Base-by-base conservation (phyloP, 2,113 vertebrate species). In the Machaerirhynchus nigripectus region DNA sequence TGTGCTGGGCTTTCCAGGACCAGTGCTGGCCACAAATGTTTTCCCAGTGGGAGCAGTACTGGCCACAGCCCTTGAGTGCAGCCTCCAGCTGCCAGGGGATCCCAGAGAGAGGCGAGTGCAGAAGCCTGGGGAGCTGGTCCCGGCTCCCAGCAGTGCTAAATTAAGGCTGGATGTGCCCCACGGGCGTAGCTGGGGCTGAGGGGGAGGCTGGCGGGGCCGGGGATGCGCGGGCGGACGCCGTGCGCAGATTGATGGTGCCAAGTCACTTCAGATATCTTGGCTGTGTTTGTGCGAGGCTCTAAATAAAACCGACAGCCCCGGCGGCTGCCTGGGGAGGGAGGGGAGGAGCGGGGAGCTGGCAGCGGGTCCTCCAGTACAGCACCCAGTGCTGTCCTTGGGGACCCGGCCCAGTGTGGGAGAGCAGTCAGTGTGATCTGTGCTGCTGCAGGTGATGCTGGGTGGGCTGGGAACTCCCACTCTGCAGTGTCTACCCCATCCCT, bases 281-380 rank as follows among this genome's bases (percentile, higher is more conserved):
- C 77, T 75, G 89, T 89, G 94, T 92, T 96, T 94, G 90, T 84
- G 84, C 14, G 81, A 87, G 74, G 94, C 93, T 89, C 77, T 92
- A 94, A 96, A 95, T 95, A 94, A 92, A 96, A 65, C 81, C 3
- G 91, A 67, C 77, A 89, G 89, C 81, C 87, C 84, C 46, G 60
- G 89, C 73, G 69, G 76, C 92, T 93, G 90, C 89, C 64, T 64
- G 69, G 84, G 67, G 60, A 60, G 49, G 49, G n/a, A 44, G 19
- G 30, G 49, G 37, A 35, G 60, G 86, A 71, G 88, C 26, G 28
- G 67, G 39, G 35, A 84, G 70, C 64, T 1, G 7, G 87, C n/a
- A 70, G n/a, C 11, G 3, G 4, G 27, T 55, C 61, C 71, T 75
- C 57, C 28, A 9, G 40, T 31, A 30, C 3, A 2, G 61, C 64